phyloP scores from a whole-genome alignment of 2,113 vertebrate genomes.

The Cynoglossus semilaevis region DNA sequence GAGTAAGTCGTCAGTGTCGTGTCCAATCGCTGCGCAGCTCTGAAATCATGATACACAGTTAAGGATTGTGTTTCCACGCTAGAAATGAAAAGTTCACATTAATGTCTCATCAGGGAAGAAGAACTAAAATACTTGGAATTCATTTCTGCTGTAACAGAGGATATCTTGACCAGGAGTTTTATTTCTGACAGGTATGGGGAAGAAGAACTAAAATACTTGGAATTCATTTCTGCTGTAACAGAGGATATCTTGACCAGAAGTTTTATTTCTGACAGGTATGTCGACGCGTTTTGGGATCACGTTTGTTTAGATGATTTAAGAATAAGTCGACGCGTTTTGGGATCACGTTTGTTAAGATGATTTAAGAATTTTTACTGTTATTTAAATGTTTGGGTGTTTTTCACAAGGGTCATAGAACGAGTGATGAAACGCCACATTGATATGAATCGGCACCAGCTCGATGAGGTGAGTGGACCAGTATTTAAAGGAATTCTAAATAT shows the following conservation, averaged over 20 bases:
- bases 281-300: neutral
- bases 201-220: conserved; percentile 87
- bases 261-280: conserved; percentile 89
- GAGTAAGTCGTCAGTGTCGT: conserved; percentile 76
- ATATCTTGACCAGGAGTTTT: conserved; percentile 86
- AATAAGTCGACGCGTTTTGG: conserved; percentile 44
- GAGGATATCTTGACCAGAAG: conserved; percentile 88
- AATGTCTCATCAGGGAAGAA: conserved; percentile 82
- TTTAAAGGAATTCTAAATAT: neutral
- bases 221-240: conserved; percentile 89
- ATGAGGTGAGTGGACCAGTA: conserved; percentile 60
- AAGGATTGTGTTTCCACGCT: neutral
- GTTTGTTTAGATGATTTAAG: too few relatives aligned
- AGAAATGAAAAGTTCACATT: neutral
- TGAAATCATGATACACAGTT: neutral
- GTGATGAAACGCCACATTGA: conserved; percentile 74
- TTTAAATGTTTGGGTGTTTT: conserved; percentile 2
- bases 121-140: conserved; percentile 89
- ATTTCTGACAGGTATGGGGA: too few relatives aligned
- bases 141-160: conserved; percentile 88
- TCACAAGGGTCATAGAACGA: conserved; percentile 64
- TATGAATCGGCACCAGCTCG: conserved; percentile 71
- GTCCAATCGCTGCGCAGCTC: neutral
- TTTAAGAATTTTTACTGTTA: too few relatives aligned
- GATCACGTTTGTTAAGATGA: too few relatives aligned